Conservation (phyloP, 35 echinoderm and acorn worm genomes). For the Eucidaris tribuloides region DNA sequence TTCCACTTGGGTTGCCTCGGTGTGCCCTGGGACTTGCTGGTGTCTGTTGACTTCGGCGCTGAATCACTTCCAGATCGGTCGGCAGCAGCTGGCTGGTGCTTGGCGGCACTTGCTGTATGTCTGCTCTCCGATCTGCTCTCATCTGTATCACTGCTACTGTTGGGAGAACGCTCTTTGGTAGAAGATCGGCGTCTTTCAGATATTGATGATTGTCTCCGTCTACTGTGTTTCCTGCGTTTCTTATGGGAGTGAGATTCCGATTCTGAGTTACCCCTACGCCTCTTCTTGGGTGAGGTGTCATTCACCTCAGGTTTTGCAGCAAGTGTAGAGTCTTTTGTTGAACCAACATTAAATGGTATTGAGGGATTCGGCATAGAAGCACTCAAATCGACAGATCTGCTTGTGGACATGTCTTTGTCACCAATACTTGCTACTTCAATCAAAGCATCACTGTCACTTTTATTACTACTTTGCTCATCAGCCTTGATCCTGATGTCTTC, state of each 20-base stretch:
- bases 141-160: conserved; percentile 95
- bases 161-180: conserved; percentile 28
- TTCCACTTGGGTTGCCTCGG: conserved; percentile 46
- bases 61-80: background rate
- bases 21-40: background rate
- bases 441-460: conserved; percentile 83
- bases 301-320: too few species aligned
- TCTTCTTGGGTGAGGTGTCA: conserved; percentile 47
- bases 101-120: background rate
- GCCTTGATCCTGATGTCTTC: conserved; percentile 15
- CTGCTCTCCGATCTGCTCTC: conserved; percentile 65
- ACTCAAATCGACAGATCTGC: background rate
- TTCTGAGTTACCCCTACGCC: conserved; percentile 59
- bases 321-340: background rate
- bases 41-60: background rate
- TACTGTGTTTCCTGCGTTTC: conserved; percentile 47
- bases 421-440: conserved; percentile 66
- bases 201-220: conserved; percentile 54
- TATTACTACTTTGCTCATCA: conserved; percentile 58
- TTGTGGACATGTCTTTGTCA: conserved; percentile 18
- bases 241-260: background rate
- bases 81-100: background rate
- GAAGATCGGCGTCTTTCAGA: conserved; percentile 26
- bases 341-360: background rate
- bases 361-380: background rate